phyloP scores from a whole-genome alignment of 2,888 invertebrate species.

The Ophion ellenae region DNA sequence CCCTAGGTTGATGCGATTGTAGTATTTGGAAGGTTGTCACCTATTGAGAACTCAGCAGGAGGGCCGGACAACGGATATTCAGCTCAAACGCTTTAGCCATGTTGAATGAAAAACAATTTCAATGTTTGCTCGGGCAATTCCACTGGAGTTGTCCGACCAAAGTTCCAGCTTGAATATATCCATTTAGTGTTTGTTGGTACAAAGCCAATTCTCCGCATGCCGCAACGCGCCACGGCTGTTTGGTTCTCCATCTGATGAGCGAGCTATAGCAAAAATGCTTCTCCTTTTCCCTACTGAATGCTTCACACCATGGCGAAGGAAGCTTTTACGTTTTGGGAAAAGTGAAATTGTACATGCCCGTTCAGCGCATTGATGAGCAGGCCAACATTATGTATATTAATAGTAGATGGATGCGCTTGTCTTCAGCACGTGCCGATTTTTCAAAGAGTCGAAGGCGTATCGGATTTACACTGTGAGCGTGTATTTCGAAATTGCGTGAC shows the following conservation, averaged over 20 bases:
- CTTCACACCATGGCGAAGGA: too few species aligned
- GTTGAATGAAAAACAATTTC: constrained; percentile 49
- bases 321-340: constrained; percentile 3
- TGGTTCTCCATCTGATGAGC: background rate
- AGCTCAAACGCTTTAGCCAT: constrained; percentile 43
- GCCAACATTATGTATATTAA: background rate
- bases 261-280: background rate
- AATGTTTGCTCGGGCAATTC: constrained; percentile 58
- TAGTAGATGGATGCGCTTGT: too few species aligned
- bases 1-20: constrained; percentile 32
- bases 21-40: constrained; percentile 19
- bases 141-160: constrained; percentile 26
- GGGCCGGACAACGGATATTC: constrained; percentile 44
- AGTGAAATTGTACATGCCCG: background rate
- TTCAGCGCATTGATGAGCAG: too few species aligned
- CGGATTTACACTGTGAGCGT: background rate
- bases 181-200: constrained; percentile 3
- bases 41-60: constrained; percentile 8
- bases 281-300: background rate
- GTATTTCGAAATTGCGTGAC: constrained; percentile 26
- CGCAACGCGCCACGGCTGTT: constrained; percentile 22
- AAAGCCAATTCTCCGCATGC: constrained; percentile 40
- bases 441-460: too few species aligned
- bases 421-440: too few species aligned
- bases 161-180: constrained; percentile 11